Percentiles rank a stretch among this genome's conserved stretches.
These are phyloP conservation scores for Acrocephalus scirpaceus DNA, from an alignment of 2,797 vertebrate genomes.

Conservation along the genomic window DNA sequence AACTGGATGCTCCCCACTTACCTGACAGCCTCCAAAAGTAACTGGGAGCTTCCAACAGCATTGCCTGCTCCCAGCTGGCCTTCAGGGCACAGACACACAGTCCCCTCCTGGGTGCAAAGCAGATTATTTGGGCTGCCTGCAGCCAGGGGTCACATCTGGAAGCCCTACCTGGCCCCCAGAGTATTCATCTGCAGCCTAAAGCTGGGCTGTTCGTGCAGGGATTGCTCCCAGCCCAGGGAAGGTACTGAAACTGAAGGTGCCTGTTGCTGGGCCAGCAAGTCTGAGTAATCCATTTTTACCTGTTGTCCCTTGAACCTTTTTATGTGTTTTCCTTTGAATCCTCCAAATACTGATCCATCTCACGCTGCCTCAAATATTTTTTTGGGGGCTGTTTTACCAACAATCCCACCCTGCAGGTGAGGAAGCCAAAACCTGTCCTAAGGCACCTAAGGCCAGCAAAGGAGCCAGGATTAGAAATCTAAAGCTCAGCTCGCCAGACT, in stretches of 20 bases:
- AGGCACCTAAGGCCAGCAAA: background rate
- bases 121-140: background rate
- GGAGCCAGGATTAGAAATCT: background rate
- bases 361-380: background rate
- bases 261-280: background rate
- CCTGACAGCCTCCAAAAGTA: background rate
- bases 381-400: background rate
- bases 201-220: background rate
- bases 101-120: background rate
- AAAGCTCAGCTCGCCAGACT: background rate
- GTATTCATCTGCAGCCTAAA: background rate
- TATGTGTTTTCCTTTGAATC: background rate
- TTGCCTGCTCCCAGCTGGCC: background rate
- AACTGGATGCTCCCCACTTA: fast-evolving
- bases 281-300: background rate
- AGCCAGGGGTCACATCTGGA: background rate
- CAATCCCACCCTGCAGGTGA: background rate
- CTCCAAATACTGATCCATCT: background rate
- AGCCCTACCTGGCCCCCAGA: background rate
- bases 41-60: background rate
- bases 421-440: background rate
- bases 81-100: background rate
- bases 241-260: background rate
- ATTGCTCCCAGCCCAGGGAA: background rate
- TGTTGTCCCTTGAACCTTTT: background rate